Conservation (phyloP, 37 sponge, comb jelly and placozoan species). For the Dysidea cf. avara region DNA sequence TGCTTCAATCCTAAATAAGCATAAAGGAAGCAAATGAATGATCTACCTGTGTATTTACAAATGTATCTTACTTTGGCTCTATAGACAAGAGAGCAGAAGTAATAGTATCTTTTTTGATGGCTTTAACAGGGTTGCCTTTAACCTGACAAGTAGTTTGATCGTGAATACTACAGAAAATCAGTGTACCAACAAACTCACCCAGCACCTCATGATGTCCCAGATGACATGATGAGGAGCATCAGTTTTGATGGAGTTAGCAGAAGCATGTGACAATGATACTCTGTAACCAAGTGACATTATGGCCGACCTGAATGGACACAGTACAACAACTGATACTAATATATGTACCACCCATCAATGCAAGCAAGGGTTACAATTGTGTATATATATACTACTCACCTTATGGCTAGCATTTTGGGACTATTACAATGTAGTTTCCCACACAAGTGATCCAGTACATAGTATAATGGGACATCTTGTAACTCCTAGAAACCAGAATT, state of each 20-base stretch:
- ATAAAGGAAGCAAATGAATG: no score
- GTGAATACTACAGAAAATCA: background rate
- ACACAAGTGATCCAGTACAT: conserved; percentile 70
- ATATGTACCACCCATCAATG: background rate
- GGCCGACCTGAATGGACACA: conserved; percentile 79
- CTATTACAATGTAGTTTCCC: conserved; percentile 76
- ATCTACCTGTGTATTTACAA: background rate
- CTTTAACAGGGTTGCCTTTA: conserved; percentile 64
- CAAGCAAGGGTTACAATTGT: no score
- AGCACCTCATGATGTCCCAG: conserved; percentile 97
- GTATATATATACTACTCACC: conserved; percentile 31
- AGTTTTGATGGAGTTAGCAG: conserved; percentile 87
- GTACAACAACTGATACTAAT: background rate
- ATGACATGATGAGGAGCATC: conserved; percentile 83
- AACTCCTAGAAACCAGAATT: conserved; percentile 73
- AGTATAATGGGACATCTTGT: conserved; percentile 78
- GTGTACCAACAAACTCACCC: conserved; percentile 51
- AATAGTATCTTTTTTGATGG: conserved; percentile 45
- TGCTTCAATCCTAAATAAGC: conserved; percentile 46
- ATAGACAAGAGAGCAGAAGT: conserved; percentile 71
- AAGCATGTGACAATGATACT: conserved; percentile 86
- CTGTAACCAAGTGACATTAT: conserved; percentile 84
- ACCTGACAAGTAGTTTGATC: conserved; percentile 20
- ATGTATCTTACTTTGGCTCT: conserved; percentile 55
- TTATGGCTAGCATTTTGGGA: conserved; percentile 76